These are phyloP conservation scores for Potamarius usumacintae DNA, from an alignment of 2,113 vertebrate genomes.

Conservation along the genomic window DNA sequence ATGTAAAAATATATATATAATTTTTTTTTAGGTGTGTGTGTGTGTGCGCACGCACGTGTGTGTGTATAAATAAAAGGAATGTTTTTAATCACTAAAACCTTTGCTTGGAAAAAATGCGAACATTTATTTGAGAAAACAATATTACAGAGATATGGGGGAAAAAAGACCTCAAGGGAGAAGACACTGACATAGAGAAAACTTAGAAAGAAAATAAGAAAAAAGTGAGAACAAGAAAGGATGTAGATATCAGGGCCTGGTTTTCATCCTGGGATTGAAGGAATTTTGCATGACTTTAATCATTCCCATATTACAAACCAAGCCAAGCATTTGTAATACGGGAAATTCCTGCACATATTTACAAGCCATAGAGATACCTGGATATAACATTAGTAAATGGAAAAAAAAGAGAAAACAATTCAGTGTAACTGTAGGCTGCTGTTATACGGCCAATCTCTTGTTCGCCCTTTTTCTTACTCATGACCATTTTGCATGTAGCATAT, in stretches of 20 bases:
- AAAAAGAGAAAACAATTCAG: neutral
- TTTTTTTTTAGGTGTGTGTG: too few relatives aligned
- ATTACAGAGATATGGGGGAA: neutral
- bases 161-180: neutral
- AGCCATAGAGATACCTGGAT: neutral
- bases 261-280: neutral
- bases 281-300: slow-evolving; percentile 4
- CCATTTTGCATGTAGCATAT: neutral
- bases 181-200: neutral
- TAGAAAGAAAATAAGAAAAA: slow-evolving; percentile 44
- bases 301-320: neutral
- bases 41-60: too few relatives aligned
- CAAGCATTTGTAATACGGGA: neutral
- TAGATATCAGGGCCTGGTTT: slow-evolving; percentile 3
- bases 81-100: neutral
- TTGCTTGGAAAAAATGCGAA: neutral
- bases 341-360: neutral
- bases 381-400: neutral
- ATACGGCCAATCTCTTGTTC: neutral
- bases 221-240: slow-evolving; percentile 46
- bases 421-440: neutral
- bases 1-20: neutral
- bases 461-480: neutral
- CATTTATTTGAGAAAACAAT: neutral
- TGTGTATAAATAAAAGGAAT: neutral